These are phyloP conservation scores for Ammodytes marinus DNA, from an alignment of 2,113 vertebrate genomes.

Conservation along the genomic window DNA sequence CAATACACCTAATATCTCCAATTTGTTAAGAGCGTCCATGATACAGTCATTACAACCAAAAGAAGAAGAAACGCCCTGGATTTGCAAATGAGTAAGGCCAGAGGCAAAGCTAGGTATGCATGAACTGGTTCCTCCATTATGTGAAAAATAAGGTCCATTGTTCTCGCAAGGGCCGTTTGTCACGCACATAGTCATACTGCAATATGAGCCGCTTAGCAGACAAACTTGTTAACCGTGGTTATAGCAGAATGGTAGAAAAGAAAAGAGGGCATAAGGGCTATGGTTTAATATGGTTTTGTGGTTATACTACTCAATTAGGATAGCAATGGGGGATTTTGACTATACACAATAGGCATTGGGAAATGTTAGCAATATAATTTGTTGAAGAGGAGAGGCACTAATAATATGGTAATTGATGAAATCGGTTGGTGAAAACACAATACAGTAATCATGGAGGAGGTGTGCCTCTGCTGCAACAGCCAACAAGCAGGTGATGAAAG, in stretches of 20 bases:
- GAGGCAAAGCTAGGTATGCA: constrained; percentile 44
- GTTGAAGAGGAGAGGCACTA: constrained; percentile 21
- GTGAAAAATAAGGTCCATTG: constrained; percentile 69
- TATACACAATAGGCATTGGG: constrained; percentile 38
- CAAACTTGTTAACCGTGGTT: constrained; percentile 46
- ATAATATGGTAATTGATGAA: constrained; percentile 37
- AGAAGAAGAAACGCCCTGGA: constrained; percentile 31
- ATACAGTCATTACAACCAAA: constrained; percentile 36
- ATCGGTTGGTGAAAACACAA: constrained; percentile 53
- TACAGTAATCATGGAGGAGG: constrained; percentile 38
- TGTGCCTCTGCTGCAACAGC: constrained; percentile 31
- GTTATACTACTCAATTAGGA: constrained; percentile 56
- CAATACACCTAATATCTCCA: neutral
- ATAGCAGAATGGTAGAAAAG: neutral
- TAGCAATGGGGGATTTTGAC: constrained; percentile 36
- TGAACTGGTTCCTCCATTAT: constrained; percentile 60
- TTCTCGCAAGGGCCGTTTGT: constrained; percentile 68
- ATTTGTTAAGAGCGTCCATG: constrained; percentile 20
- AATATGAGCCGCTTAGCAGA: constrained; percentile 62
- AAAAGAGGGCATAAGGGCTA: constrained; percentile 30
- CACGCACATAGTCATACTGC: constrained; percentile 53
- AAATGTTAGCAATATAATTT: constrained; percentile 27
- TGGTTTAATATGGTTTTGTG: constrained; percentile 44
- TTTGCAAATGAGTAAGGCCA: constrained; percentile 54
- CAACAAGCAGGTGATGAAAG: constrained; percentile 58